Evolutionary conservation across 2,888 invertebrate species (phyloP).

Genomic region (Hypena proboscidalis): DNA sequence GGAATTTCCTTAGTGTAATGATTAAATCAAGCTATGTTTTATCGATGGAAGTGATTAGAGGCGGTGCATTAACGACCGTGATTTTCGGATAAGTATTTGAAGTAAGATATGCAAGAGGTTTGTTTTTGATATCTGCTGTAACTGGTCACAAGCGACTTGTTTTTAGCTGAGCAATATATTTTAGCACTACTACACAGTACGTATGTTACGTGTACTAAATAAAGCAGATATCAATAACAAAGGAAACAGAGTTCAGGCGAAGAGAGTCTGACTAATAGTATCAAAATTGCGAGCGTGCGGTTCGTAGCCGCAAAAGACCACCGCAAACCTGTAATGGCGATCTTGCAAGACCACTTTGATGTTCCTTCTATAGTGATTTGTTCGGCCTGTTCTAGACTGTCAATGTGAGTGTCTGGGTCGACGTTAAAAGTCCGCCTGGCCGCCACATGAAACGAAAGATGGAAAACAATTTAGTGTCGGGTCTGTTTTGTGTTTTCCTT

Average conservation of each 20-base stretch:
- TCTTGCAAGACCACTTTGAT: conserved; percentile 99
- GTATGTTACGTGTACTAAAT: conserved; percentile 31
- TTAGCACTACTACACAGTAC: conserved; percentile 26
- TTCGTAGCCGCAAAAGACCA: conserved; percentile 83
- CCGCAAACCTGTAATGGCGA: conserved; percentile 98
- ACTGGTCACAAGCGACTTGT: conserved; percentile 32
- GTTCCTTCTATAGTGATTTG: conserved; percentile 99
- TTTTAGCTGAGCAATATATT: conserved; percentile 25
- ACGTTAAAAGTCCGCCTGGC: conserved; percentile 97
- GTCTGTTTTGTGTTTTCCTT: conserved; percentile 60
- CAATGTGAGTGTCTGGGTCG: conserved; percentile 98
- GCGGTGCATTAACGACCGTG: conserved; percentile 82
- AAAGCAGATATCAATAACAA: conserved; percentile 76
- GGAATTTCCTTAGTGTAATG: conserved; percentile 79
- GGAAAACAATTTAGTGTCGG: conserved; percentile 73
- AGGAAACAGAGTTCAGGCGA: conserved; percentile 77
- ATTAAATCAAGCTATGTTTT: conserved; percentile 70
- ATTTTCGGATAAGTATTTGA: conserved; percentile 71
- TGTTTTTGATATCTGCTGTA: conserved; percentile 70
- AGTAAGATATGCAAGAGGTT: conserved; percentile 73
- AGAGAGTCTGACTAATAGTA: conserved; percentile 81
- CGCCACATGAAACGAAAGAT: conserved; percentile 84
- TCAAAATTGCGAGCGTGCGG: conserved; percentile 83
- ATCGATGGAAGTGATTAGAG: conserved; percentile 73
- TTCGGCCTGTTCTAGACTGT: conserved; percentile 98